phyloP scores from a whole-genome alignment of 2,888 invertebrate genomes.

The Agrotis exclamationis region DNA sequence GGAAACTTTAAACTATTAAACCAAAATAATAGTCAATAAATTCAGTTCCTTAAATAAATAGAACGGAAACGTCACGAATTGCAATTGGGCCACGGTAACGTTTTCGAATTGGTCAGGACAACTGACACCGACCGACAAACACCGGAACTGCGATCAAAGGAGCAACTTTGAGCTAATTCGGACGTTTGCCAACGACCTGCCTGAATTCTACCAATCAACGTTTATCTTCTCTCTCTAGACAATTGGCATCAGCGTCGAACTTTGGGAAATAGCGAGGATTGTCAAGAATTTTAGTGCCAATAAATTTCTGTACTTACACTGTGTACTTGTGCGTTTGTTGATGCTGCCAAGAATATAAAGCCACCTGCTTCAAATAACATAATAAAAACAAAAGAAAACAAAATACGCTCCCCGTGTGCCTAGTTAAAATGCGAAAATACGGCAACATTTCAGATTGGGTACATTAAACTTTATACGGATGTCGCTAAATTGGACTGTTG shows the following conservation, averaged over 20 bases:
- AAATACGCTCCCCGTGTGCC: constrained; percentile 67
- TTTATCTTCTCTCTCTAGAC: constrained; percentile 74
- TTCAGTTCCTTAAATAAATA: constrained; percentile 33
- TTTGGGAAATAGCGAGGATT: constrained; percentile 26
- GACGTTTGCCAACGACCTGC: constrained; percentile 76
- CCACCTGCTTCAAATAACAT: constrained; percentile 46
- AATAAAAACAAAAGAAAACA: constrained; percentile 52
- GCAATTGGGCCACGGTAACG: constrained; percentile 59
- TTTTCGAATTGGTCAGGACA: constrained; percentile 64
- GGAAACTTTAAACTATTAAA: not conserved
- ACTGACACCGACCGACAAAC: constrained; percentile 62
- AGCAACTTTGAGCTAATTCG: constrained; percentile 83
- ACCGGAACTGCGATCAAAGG: constrained; percentile 75
- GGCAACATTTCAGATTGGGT: constrained; percentile 87
- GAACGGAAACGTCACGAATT: constrained; percentile 54
- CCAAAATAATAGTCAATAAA: constrained; percentile 12
- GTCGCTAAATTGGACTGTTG: constrained; percentile 88
- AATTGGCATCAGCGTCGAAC: constrained; percentile 52
- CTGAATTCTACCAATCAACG: constrained; percentile 77
- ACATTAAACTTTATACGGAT: constrained; percentile 90
- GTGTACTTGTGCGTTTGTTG: constrained; percentile 11
- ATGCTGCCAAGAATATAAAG: constrained; percentile 32
- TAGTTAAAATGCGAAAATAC: constrained; percentile 84
- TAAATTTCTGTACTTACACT: constrained; percentile 7
- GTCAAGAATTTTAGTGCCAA: constrained; percentile 22